Evolutionary conservation across 2,797 vertebrate species (phyloP), one percentile per base, ranked within the genome.

Genomic region (Menidia menidia): DNA sequence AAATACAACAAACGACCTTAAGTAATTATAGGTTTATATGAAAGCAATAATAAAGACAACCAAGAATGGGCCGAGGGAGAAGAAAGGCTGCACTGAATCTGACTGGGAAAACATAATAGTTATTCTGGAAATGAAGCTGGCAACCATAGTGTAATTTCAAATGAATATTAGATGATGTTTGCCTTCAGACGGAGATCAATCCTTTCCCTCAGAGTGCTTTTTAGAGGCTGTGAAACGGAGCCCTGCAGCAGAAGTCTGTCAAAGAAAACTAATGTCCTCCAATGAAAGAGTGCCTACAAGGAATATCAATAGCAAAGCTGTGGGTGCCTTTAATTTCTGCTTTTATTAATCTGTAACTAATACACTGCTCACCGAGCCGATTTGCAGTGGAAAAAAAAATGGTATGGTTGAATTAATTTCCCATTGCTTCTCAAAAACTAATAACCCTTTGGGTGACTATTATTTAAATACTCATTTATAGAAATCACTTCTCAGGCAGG

Each of bases 381-480:
- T 79, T 86, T 85, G 69, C 71, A 80, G 76, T 57, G 19, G 16
- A 76, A 73, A 81, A 82, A 86, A 83, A 88, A 86, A 78, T 78
- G 77, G 86, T 69, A 83, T 75, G 60, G 82, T 84, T 88, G 88
- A 39, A 92, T 93, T 91, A 92, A 90, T 91, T 90, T 88, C 71
- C 81, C 88, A 93, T 93, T 74, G 72, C 89, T 95, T 88, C 80
- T 25, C 41, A 73, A 83, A 79, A 89, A 80, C 84, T 87, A 89
- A 91, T 88, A 90, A 77, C 75, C 69, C 68, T 60, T 62, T 60
- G 66, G 77, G 56, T 1, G n/a, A 75, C 86, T 86, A 93, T 94
- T 93, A 94, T 93, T 94, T 93, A 94, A 92, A 93, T 88, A 77
- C 90, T 93, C 91, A 94, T 96, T 97, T 95, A 94, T 96, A 95